phyloP scores from a whole-genome alignment of 2,113 vertebrate genomes.

The Zosterops japonicus region DNA sequence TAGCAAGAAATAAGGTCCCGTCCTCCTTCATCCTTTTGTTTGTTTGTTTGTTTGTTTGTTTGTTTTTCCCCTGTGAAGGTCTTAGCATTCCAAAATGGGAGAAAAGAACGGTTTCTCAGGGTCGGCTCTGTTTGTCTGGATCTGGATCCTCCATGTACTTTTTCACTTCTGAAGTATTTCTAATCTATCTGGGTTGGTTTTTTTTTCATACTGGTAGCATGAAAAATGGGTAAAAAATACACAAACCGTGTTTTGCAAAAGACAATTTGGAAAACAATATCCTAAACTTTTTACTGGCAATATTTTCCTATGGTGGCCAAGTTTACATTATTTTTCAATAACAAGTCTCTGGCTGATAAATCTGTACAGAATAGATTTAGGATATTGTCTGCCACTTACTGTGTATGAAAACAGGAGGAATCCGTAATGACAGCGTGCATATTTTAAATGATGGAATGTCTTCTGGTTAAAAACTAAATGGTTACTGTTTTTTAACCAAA shows the following conservation, averaged over 20 bases:
- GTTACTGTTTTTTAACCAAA: not conserved
- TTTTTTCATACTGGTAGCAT: not conserved
- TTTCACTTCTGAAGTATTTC: not conserved
- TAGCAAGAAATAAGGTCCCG: not conserved
- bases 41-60: not conserved
- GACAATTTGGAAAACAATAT: not conserved
- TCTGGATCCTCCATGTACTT: not conserved
- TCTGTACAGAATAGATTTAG: not conserved
- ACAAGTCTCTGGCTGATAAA: not conserved
- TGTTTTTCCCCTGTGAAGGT: fast-evolving
- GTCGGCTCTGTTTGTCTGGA: not conserved
- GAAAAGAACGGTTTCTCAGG: not conserved
- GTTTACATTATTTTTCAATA: not conserved
- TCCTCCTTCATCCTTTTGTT: not conserved
- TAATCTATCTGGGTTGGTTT: not conserved
- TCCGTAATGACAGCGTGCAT: not conserved
- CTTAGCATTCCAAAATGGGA: not conserved
- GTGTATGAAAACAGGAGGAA: not conserved
- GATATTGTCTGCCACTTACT: not conserved
- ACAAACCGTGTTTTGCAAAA: not conserved
- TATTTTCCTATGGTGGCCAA: not conserved
- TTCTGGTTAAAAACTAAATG: not conserved
- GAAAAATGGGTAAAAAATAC: not conserved
- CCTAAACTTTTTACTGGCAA: not conserved
- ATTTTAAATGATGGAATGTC: not conserved